These are phyloP conservation scores for Menidia menidia DNA, from an alignment of 2,797 vertebrate species.

Conservation along the genomic window DNA sequence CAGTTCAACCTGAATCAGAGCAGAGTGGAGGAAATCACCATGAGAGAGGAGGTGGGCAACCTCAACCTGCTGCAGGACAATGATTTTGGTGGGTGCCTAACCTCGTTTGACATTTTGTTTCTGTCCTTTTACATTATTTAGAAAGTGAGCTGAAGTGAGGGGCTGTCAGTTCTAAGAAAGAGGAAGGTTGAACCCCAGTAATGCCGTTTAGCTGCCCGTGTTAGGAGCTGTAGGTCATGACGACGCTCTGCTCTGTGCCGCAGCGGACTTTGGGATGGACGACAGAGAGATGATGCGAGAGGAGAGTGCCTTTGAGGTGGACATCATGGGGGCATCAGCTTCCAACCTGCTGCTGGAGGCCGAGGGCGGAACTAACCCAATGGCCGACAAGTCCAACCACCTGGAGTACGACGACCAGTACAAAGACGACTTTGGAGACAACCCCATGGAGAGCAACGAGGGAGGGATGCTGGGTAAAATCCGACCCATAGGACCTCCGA, in stretches of 20 bases:
- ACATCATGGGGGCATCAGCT: slow-evolving; percentile 92
- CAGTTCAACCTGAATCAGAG: slow-evolving; percentile 99
- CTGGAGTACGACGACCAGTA: slow-evolving; percentile 84
- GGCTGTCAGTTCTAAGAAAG: background rate
- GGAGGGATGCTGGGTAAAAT: slow-evolving; percentile 93
- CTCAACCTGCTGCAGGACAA: slow-evolving; percentile 97
- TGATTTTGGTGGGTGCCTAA: slow-evolving; percentile 89
- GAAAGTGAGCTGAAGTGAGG: background rate
- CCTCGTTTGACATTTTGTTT: background rate
- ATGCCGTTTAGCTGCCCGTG: too few species aligned
- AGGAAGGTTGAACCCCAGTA: too few species aligned
- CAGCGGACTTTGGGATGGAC: slow-evolving; percentile 98
- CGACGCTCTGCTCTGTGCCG: background rate
- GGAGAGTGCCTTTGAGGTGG: slow-evolving; percentile 95
- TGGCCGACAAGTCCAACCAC: slow-evolving; percentile 93
- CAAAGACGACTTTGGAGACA: slow-evolving; percentile 88
- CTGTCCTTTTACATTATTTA: background rate
- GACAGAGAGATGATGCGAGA: slow-evolving; percentile 84
- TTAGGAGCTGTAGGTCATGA: background rate
- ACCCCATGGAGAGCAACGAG: slow-evolving; percentile 89
- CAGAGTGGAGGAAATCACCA: slow-evolving; percentile 99
- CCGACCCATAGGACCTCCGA: background rate
- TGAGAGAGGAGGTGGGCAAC: slow-evolving; percentile 99
- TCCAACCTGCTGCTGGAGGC: slow-evolving; percentile 94
- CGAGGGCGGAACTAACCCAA: slow-evolving; percentile 90